Conservation (phyloP, 92 coral and sea anemone species). For the Epizoanthus scotinus region DNA sequence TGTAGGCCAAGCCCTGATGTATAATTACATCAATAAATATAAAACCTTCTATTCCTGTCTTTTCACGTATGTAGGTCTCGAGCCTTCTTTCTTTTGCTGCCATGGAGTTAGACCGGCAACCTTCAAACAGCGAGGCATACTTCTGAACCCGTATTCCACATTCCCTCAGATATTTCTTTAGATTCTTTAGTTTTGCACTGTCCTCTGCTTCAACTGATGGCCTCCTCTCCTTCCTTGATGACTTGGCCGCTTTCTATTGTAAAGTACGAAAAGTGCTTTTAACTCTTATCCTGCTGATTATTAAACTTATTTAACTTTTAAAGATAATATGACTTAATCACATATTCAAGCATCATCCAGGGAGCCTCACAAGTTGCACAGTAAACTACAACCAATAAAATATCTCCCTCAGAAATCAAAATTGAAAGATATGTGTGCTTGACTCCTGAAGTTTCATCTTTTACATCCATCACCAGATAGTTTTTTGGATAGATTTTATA, state of each 20-base stretch:
- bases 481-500: too few relatives aligned
- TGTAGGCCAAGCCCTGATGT: too few relatives aligned
- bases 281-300: too few relatives aligned
- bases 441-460: too few relatives aligned
- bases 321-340: too few relatives aligned
- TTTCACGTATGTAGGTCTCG: conserved; percentile 65
- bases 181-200: conserved; percentile 72
- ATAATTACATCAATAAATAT: not conserved
- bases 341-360: too few relatives aligned
- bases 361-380: too few relatives aligned
- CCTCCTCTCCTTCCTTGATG: conserved; percentile 33
- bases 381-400: too few relatives aligned
- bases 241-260: conserved; percentile 28
- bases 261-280: not conserved
- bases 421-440: too few relatives aligned
- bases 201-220: conserved; percentile 56
- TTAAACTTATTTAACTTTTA: too few relatives aligned
- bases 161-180: conserved; percentile 74
- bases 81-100: conserved; percentile 77
- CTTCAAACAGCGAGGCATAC: conserved; percentile 78
- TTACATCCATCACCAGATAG: too few relatives aligned
- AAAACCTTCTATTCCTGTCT: conserved; percentile 86
- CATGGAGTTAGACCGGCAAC: conserved; percentile 68
- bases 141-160: conserved; percentile 77
- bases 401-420: too few relatives aligned